Conservation (phyloP, 2,888 invertebrate genomes). For the Cephonodes hylas region DNA sequence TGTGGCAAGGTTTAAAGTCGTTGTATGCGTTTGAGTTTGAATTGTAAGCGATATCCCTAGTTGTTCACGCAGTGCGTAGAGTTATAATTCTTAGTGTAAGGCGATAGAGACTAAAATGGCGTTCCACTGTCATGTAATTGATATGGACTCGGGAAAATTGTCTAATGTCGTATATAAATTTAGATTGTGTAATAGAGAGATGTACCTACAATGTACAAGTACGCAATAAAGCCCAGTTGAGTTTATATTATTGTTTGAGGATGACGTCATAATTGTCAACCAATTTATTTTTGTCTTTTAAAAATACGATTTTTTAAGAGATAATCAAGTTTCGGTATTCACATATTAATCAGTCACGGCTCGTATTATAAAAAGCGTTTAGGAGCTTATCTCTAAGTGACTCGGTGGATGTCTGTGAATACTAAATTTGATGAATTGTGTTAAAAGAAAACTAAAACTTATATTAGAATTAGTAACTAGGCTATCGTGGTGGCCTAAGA, state of each 20-base stretch:
- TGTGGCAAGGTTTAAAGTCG: slow-evolving; percentile 31
- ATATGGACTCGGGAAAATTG: slow-evolving; percentile 60
- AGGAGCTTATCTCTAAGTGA: no score
- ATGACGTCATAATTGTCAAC: background rate
- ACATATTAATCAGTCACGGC: no score
- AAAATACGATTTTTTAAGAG: no score
- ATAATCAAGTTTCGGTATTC: no score
- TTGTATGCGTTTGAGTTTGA: slow-evolving; percentile 21
- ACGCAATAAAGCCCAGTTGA: background rate
- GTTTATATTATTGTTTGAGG: background rate
- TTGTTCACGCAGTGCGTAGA: slow-evolving; percentile 40
- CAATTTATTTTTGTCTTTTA: background rate
- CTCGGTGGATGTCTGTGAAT: no score
- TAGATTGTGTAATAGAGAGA: background rate
- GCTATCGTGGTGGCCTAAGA: no score
- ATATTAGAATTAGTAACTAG: no score
- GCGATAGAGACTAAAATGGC: slow-evolving; percentile 33
- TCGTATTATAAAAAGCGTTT: no score
- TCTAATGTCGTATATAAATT: slow-evolving; percentile 19
- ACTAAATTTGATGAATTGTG: no score
- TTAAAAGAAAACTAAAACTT: no score
- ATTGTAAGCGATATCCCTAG: slow-evolving; percentile 75
- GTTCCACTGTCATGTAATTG: slow-evolving; percentile 53
- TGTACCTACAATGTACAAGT: no score
- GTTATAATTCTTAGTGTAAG: slow-evolving; percentile 31